Percentiles rank a stretch among this genome's conserved stretches.
These are phyloP conservation scores for Diachasmimorpha longicaudata DNA, from an alignment of 1,140 invertebrate genomes.

Conservation along the genomic window DNA sequence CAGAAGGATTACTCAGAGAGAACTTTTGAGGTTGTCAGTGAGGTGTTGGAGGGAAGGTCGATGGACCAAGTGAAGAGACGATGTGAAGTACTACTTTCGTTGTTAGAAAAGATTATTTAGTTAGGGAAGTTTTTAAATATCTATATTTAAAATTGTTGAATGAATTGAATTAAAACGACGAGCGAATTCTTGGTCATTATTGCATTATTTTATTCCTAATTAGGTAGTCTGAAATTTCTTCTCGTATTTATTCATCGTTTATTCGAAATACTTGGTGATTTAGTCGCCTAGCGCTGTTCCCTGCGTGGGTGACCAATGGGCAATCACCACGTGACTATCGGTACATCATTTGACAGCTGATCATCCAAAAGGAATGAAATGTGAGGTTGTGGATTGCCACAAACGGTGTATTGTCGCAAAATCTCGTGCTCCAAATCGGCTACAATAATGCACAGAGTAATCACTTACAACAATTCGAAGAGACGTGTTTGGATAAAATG, in stretches of 20 bases:
- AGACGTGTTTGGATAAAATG: slow-evolving; percentile 33
- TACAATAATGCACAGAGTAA: slow-evolving; percentile 8
- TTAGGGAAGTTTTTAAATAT: too few species aligned
- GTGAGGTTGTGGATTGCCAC: not conserved
- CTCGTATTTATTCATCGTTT: not conserved
- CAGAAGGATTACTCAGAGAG: slow-evolving; percentile 56
- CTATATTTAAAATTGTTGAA: not conserved
- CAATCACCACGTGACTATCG: slow-evolving; percentile 18
- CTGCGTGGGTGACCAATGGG: slow-evolving; percentile 11
- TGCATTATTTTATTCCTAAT: too few species aligned
- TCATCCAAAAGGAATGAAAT: not conserved
- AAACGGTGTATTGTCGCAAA: not conserved
- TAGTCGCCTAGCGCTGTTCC: not conserved
- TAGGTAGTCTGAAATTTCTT: too few species aligned
- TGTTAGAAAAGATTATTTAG: slow-evolving; percentile 53
- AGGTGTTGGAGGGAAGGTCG: slow-evolving; percentile 46
- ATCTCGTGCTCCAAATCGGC: not conserved
- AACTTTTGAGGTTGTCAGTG: slow-evolving; percentile 48
- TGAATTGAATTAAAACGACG: too few species aligned
- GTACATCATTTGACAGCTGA: not conserved
- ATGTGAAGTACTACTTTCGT: slow-evolving; percentile 47
- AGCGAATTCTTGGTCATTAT: too few species aligned
- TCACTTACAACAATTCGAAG: slow-evolving; percentile 2
- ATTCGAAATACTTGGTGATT: not conserved
- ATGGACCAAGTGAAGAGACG: slow-evolving; percentile 51